phyloP scores from a whole-genome alignment of 1,140 invertebrate genomes.

The Apis cerana region DNA sequence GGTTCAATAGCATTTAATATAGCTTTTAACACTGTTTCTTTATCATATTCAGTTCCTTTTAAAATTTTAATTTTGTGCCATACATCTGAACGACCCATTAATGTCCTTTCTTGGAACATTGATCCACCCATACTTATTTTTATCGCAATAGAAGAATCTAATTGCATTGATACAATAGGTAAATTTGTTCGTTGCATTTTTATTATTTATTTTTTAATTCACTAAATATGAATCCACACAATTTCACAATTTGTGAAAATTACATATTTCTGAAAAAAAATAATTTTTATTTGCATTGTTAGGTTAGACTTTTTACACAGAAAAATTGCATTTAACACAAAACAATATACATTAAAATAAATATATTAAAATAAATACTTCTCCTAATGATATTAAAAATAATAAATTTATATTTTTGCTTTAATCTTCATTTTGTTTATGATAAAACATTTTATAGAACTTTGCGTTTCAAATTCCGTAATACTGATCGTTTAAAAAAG shows the following conservation, averaged over 20 bases:
- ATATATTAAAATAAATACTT: background rate
- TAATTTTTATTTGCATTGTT: background rate
- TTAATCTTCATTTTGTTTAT: background rate
- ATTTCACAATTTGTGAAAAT: background rate
- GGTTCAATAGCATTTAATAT: slow-evolving; percentile 80
- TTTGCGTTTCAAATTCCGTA: too few species aligned
- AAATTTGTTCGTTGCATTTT: slow-evolving; percentile 26
- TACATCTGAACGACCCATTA: slow-evolving; percentile 74
- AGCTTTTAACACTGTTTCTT: slow-evolving; percentile 78
- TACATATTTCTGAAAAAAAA: background rate
- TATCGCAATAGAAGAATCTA: slow-evolving; percentile 69
- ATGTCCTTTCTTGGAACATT: slow-evolving; percentile 69
- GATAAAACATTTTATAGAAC: background rate
- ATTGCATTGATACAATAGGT: slow-evolving; percentile 53
- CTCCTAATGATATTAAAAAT: background rate
- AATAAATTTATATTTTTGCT: too few species aligned
- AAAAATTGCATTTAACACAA: too few species aligned
- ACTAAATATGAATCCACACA: too few species aligned
- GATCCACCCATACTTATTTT: slow-evolving; percentile 69
- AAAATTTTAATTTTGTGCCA: slow-evolving; percentile 76
- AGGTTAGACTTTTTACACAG: background rate
- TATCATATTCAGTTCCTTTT: slow-evolving; percentile 71
- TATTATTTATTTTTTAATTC: background rate
- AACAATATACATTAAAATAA: background rate
- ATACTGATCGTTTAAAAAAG: too few species aligned